Base-by-base conservation (phyloP, 2,113 vertebrate species). In the Dryoscopus gambensis region DNA sequence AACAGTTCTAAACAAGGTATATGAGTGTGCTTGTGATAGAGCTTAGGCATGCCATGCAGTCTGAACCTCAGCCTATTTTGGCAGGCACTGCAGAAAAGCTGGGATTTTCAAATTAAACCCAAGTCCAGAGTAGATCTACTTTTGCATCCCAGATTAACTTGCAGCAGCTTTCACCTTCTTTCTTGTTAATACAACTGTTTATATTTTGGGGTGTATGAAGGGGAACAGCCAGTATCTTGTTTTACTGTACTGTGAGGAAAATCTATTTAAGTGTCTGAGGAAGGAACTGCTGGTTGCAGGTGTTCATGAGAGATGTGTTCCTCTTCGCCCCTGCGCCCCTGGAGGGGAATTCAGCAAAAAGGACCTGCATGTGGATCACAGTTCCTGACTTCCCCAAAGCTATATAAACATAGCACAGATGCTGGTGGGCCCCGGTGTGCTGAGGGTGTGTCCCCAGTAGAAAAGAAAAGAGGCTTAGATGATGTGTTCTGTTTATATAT, bases 261-360 rank as follows among this genome's bases (percentile, higher is more conserved):
- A 93, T 94, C 95, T 94, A 92, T 94, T 96, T 95, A 81, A 92
- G 65, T 82, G 90, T 62, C 94, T 60, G 92, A 91, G 95, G 89
- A 97, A 84, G 96, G 97, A 98, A 96, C 85, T 87, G 62, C 89
- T 64, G 84, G 87, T 65, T 92, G 97, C 97, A 98, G 98, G 97
- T 98, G 97, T 97, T 95, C 84, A 60, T 18, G 35, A 93, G 91
- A 39, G 70, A 95, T 84, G 84, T 96, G 95, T 97, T 98, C 97
- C 97, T 98, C 97, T 98, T 97, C 21, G 37, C 82, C 94, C 83
- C 88, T 83, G 81, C 1, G 2, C 91, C 96, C 96, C 96, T 90
- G 91, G 81, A 95, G 98, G 97, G 97, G 97, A 97, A 97, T 98
- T 98, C 96, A 96, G 94, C 91, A 93, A 71, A 92, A 70, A 73